Evolutionary conservation across 2,113 vertebrate genomes (phyloP).

Genomic region (Odocoileus hemionus): DNA sequence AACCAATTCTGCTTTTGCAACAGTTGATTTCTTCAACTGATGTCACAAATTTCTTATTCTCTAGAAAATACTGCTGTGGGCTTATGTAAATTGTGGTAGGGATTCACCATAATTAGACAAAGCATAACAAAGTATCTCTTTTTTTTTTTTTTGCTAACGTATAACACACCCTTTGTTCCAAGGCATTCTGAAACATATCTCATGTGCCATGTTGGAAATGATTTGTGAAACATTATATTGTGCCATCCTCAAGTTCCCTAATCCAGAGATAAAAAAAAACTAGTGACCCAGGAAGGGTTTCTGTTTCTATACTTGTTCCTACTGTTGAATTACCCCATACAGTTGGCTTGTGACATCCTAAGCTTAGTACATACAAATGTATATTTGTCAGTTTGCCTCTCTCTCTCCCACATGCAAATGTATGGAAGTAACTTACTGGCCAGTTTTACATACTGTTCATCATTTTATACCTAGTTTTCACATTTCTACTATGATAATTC

Average conservation of each 20-base stretch:
- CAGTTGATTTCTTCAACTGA: neutral
- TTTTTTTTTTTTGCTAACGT: neutral
- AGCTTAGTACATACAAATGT: neutral
- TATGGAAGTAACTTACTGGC: neutral
- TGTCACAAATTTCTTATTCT: neutral
- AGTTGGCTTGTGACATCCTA: neutral
- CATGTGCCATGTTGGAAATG: neutral
- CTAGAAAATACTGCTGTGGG: neutral
- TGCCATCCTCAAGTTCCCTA: neutral
- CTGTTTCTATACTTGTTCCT: neutral
- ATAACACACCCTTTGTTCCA: neutral
- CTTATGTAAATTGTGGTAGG: neutral
- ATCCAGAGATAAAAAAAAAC: neutral
- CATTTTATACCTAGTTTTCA: neutral
- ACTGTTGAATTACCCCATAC: neutral
- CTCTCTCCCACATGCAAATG: neutral
- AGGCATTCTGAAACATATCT: neutral
- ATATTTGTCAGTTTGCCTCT: neutral
- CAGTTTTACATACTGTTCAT: neutral
- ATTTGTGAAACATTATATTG: neutral
- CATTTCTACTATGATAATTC: neutral
- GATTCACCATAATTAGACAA: neutral
- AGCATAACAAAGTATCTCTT: fast-evolving
- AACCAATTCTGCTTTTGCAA: neutral
- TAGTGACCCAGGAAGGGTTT: neutral